Evolutionary conservation across 2,888 invertebrate genomes (phyloP).

Genomic region (Calameuta idolon): DNA sequence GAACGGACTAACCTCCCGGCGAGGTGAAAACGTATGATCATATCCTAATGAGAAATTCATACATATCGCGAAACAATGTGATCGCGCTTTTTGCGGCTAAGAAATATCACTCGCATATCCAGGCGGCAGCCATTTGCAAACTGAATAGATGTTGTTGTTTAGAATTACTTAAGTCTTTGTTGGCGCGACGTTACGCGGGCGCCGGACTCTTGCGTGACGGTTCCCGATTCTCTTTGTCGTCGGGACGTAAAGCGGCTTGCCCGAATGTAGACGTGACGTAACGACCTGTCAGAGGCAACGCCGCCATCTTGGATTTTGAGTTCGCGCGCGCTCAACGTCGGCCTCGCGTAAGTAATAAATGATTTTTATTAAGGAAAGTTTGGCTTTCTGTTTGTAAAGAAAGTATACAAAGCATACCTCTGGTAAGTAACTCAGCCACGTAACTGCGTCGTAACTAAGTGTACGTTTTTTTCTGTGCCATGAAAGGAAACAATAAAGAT

Average conservation of each 20-base stretch:
- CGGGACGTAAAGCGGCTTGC: neutral
- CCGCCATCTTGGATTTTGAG: neutral
- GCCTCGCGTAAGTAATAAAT: neutral
- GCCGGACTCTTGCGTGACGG: neutral
- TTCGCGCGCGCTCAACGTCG: neutral
- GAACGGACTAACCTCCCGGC: neutral
- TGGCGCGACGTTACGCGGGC: neutral
- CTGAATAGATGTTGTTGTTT: neutral
- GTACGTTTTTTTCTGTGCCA: slow-evolving; percentile 44
- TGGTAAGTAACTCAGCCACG: slow-evolving; percentile 39
- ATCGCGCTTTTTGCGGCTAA: slow-evolving; percentile 56
- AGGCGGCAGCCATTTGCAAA: slow-evolving; percentile 44
- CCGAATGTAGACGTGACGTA: neutral
- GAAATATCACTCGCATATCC: slow-evolving; percentile 63
- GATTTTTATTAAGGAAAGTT: slow-evolving; percentile 4
- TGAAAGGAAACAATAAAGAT: slow-evolving; percentile 31
- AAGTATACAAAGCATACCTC: slow-evolving; percentile 53
- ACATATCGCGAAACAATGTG: slow-evolving; percentile 37
- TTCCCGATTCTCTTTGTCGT: neutral
- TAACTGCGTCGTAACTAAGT: slow-evolving; percentile 40
- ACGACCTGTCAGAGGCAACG: neutral
- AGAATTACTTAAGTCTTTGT: neutral
- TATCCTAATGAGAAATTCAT: slow-evolving; percentile 10
- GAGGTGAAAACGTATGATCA: neutral
- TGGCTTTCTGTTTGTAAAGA: slow-evolving; percentile 46